Conservation (phyloP, 2,797 vertebrate genomes). For the Mus caroli region DNA sequence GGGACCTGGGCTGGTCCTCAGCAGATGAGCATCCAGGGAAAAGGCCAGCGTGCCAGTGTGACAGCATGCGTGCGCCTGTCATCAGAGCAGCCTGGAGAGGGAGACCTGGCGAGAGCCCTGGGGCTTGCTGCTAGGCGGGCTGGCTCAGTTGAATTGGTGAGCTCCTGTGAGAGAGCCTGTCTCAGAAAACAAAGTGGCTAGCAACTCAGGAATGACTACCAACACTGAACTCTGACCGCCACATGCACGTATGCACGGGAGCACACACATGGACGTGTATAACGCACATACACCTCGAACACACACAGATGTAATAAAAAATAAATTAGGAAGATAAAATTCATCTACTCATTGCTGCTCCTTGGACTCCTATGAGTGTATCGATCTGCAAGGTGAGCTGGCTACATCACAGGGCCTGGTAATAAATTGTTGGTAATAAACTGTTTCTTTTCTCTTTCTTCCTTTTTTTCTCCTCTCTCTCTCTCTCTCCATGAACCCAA, state of each 20-base stretch:
- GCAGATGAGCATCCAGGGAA: background rate
- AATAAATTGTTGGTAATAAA: too few relatives aligned
- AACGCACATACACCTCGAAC: background rate
- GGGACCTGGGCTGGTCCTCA: background rate
- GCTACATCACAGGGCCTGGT: fast-evolving
- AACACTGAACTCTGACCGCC: background rate
- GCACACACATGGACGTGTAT: background rate
- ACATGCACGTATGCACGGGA: background rate
- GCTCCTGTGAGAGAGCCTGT: background rate
- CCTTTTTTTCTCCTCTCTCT: too few relatives aligned
- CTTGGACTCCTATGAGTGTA: background rate
- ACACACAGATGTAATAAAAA: background rate
- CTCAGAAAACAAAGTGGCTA: background rate
- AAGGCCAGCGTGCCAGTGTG: background rate
- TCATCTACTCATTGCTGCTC: background rate
- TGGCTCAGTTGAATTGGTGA: background rate
- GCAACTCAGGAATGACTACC: background rate
- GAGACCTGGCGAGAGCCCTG: too few relatives aligned
- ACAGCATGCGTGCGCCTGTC: too few relatives aligned
- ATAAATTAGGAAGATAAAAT: constrained; percentile 62
- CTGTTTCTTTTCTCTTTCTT: too few relatives aligned
- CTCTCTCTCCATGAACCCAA: background rate
- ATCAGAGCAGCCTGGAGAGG: background rate
- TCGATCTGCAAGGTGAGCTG: constrained; percentile 30
- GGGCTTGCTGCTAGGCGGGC: too few relatives aligned